Evolutionary conservation across 1,140 invertebrate species (phyloP).

Genomic region (Cataglyphis hispanica): DNA sequence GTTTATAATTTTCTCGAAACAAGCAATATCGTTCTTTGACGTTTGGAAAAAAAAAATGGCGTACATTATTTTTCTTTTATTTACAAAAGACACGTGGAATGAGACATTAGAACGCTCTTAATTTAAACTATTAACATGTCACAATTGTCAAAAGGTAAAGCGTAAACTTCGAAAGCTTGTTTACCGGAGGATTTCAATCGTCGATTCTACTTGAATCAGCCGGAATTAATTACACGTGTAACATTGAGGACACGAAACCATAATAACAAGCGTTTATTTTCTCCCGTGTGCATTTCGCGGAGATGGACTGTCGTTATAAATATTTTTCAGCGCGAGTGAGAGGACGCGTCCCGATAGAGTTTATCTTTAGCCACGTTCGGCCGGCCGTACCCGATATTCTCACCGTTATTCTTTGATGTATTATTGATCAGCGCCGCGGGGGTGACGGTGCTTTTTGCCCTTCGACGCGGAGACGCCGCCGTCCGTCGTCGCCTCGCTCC

Average conservation of each 20-base stretch:
- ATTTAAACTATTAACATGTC: too few relatives aligned
- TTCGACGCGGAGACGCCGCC: conserved; percentile 38
- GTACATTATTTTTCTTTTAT: neutral
- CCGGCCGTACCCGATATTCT: conserved; percentile 35
- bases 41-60: neutral
- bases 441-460: conserved; percentile 55
- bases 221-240: neutral
- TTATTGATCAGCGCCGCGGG: conserved; percentile 48
- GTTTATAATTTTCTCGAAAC: neutral
- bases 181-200: neutral
- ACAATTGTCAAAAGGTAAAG: too few relatives aligned
- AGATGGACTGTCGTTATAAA: conserved; percentile 28
- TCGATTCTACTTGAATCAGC: neutral
- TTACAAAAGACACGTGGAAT: too few relatives aligned
- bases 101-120: too few relatives aligned
- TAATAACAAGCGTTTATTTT: conserved; percentile 1
- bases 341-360: conserved; percentile 6
- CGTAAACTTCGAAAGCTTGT: neutral
- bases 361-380: conserved; percentile 47
- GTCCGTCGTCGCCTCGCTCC: neutral
- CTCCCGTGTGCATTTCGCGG: neutral
- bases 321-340: conserved; percentile 19
- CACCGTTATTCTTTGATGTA: conserved; percentile 62
- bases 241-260: neutral
- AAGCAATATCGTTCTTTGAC: neutral